These are phyloP conservation scores for Tychaedon coryphoeus DNA, from an alignment of 2,113 vertebrate genomes.

Conservation along the genomic window DNA sequence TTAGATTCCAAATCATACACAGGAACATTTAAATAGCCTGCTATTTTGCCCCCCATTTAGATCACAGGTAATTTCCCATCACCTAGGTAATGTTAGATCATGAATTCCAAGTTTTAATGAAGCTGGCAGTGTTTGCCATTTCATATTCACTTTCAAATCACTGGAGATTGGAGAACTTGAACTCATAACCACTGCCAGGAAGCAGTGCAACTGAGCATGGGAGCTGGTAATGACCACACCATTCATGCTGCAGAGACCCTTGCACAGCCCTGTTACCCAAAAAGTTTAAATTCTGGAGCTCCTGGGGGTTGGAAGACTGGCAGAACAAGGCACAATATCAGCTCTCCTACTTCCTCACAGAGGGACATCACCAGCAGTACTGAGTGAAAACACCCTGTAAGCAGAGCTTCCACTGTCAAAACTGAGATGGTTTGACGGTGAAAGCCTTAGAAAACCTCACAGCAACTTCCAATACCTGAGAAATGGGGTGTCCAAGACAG, in stretches of 20 bases:
- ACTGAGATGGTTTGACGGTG: neutral
- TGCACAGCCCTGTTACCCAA: neutral
- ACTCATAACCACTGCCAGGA: neutral
- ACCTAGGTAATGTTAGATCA: neutral
- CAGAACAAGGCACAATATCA: neutral
- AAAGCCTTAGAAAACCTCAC: neutral
- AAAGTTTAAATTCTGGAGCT: neutral
- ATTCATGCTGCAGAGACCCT: rapidly evolving
- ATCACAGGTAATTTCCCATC: neutral
- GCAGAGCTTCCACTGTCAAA: neutral
- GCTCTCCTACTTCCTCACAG: neutral
- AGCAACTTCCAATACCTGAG: too few species aligned
- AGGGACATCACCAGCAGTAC: neutral
- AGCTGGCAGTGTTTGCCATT: neutral
- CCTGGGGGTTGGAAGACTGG: neutral
- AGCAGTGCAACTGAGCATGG: neutral
- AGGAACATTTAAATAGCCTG: neutral
- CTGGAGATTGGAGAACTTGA: neutral
- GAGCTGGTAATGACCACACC: neutral
- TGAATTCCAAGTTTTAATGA: neutral
- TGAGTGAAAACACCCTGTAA: rapidly evolving
- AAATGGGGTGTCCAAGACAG: neutral
- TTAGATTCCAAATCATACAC: neutral
- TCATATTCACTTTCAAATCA: neutral
- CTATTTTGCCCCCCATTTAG: neutral